These are phyloP conservation scores for Scolopax mira DNA, from an alignment of 2,113 vertebrate genomes.

Conservation along the genomic window DNA sequence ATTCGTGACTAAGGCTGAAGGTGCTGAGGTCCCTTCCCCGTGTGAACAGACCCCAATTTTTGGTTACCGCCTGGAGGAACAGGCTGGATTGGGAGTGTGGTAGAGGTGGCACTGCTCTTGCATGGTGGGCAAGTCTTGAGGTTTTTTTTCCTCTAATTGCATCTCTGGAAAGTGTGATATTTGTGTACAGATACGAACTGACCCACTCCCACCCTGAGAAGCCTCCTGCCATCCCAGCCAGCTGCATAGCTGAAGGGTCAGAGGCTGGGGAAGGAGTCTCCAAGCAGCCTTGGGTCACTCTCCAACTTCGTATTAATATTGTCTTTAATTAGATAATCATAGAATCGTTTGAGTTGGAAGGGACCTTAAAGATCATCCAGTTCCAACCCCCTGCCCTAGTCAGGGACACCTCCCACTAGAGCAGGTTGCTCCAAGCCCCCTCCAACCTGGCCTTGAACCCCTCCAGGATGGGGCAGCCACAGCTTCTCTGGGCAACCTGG, in stretches of 20 bases:
- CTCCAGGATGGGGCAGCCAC: no score
- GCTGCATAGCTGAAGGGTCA: neutral
- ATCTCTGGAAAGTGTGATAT: no score
- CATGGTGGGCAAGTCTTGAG: no score
- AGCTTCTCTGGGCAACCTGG: no score
- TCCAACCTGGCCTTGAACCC: no score
- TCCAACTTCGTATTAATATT: neutral
- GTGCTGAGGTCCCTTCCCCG: neutral
- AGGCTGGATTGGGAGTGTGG: neutral
- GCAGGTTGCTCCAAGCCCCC: no score
- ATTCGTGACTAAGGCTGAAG: neutral
- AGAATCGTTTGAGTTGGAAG: no score
- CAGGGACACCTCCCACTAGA: no score
- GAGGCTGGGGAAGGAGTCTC: neutral
- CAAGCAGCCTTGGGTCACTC: neutral
- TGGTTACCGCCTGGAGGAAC: neutral
- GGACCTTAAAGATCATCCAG: no score
- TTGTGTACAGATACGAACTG: fast-evolving
- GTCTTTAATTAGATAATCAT: neutral
- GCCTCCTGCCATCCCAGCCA: neutral
- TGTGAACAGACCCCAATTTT: neutral
- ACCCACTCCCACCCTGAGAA: neutral
- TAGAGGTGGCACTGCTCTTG: neutral
- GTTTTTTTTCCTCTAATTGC: no score
- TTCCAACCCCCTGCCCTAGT: no score